These are phyloP conservation scores for Hesperophylax magnus DNA, from an alignment of 1,140 invertebrate genomes.

Conservation along the genomic window DNA sequence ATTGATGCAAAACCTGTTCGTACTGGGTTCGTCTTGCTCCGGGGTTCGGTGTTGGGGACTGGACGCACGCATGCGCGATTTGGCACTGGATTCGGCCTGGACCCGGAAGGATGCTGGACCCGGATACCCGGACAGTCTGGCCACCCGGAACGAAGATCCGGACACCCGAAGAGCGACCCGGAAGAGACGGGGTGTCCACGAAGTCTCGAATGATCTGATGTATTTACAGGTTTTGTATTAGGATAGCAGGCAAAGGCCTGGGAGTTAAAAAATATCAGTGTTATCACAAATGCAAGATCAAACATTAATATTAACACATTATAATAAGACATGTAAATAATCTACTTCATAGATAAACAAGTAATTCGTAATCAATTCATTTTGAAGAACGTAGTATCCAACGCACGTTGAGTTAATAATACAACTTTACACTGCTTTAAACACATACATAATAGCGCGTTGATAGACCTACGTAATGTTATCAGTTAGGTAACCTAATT, in stretches of 20 bases:
- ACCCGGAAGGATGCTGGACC: neutral
- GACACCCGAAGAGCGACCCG: neutral
- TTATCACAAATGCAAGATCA: no score
- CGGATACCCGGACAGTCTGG: neutral
- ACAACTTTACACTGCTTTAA: no score
- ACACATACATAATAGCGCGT: no score
- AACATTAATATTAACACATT: no score
- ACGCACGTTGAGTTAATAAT: no score
- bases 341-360: no score
- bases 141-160: neutral
- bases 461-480: no score
- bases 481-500: no score
- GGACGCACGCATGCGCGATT: constrained; percentile 14
- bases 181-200: neutral
- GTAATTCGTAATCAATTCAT: no score
- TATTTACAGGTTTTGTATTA: constrained; percentile 24
- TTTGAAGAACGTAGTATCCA: no score
- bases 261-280: neutral
- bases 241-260: neutral
- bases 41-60: neutral
- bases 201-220: neutral
- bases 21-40: neutral
- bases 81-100: neutral
- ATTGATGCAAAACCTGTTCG: constrained; percentile 15
- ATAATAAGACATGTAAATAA: no score